Base-by-base conservation (phyloP, 2,888 invertebrate genomes). In the Caenorhabditis angaria region DNA sequence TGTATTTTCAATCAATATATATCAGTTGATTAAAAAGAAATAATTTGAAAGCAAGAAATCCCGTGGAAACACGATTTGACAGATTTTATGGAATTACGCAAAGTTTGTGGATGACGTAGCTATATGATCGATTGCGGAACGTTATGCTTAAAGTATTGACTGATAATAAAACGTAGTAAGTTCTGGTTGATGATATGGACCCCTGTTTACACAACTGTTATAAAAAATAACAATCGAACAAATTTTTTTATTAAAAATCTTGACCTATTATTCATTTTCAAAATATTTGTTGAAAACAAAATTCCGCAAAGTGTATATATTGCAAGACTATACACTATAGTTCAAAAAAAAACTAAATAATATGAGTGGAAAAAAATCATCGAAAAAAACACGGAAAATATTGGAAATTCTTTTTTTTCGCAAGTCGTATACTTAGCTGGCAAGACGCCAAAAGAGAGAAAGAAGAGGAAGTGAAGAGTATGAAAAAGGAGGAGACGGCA, bases 321-420 rank as follows among this genome's bases (percentile, higher is more conserved):
- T 10, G 3, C 18, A 18, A 12, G 18, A 41, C 41, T 8, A 41
- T 18, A 18, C 18, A 41, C 10, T 32, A 41, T 18, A 18, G 5
- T 41, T 41, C 2, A 6, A 41, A 41, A 12, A 18, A 18, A 18
- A 41, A 41, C 41, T 41, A 41, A 41, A 5, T 18, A 5, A 14
- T 6, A 41, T n/a, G n/a, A n/a, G n/a, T n/a, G n/a, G n/a, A n/a
- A n/a, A n/a, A n/a, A n/a, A n/a, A n/a, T n/a, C n/a, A n/a, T n/a
- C n/a, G n/a, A 41, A 41, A 14, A 41, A 41, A 41, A 41, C 41
- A 41, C 41, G 41, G 18, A 41, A 41, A 41, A 41, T 41, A 41
- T 41, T 41, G 41, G 41, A 41, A 41, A 41, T 41, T n/a, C n/a
- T n/a, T 41, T 41, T 41, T 41, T 41, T 41, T 14, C 41, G 41